Evolutionary conservation across 2,797 vertebrate genomes (phyloP).

Genomic region (Limosa lapponica): DNA sequence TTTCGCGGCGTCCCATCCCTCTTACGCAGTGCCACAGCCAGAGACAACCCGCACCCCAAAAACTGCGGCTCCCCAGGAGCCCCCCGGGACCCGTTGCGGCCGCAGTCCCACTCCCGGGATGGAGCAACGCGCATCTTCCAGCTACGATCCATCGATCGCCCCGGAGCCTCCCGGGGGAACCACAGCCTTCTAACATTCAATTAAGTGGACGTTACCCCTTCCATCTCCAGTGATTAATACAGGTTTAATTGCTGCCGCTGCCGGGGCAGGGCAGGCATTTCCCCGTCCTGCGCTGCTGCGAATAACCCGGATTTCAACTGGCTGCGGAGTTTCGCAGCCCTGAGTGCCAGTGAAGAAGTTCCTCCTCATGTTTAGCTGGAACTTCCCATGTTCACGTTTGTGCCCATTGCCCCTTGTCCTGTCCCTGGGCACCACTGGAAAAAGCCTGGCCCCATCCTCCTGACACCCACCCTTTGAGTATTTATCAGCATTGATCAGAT

Average conservation of each 20-base stretch:
- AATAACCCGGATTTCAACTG: background rate
- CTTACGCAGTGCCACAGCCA: too few relatives aligned
- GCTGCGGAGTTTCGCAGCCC: background rate
- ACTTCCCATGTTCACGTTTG: too few relatives aligned
- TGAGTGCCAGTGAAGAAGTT: background rate
- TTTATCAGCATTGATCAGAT: too few relatives aligned
- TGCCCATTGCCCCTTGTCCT: too few relatives aligned
- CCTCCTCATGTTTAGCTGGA: too few relatives aligned
- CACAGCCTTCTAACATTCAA: background rate
- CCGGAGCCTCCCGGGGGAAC: background rate
- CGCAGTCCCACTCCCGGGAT: background rate
- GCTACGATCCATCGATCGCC: background rate
- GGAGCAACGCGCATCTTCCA: background rate
- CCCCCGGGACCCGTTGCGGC: fast-evolving
- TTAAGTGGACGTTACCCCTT: background rate
- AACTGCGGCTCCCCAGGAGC: background rate
- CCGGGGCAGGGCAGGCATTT: background rate
- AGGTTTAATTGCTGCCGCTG: background rate
- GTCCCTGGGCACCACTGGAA: too few relatives aligned
- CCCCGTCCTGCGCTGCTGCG: background rate
- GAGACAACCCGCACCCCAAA: fast-evolving
- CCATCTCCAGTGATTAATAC: background rate
- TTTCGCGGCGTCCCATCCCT: background rate
- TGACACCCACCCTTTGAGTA: too few relatives aligned
- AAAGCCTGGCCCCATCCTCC: too few relatives aligned